Evolutionary conservation across 2,113 vertebrate species (phyloP), one percentile per base, ranked within the genome.

Genomic region (Rhombomys opimus): DNA sequence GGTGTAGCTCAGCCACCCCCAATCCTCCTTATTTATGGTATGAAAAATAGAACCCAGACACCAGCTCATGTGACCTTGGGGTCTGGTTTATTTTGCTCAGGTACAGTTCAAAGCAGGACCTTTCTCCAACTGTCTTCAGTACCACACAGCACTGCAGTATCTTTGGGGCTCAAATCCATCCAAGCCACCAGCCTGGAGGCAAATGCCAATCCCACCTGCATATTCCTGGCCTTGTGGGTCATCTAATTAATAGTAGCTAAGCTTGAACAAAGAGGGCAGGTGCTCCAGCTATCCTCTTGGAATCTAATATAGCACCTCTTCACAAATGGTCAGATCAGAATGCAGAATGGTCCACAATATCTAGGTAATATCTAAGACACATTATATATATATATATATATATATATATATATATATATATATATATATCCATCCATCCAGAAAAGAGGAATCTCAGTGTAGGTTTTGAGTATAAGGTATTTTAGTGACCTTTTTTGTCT

Each of bases 11-110:
- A 3, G 52, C n/a, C 73, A 27, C 59, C n/a, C 22, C n/a, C 52
- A 32, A 27, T 1, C 8, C 57, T n/a, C 23, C 25, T 1, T 15
- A 9, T 3, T 7, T 12, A 54, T 12, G 18, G 30, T 5, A 12
- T 32, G 38, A 80, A 18, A 15, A 9, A n/a, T 68, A 22, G 23
- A 50, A 5, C 30, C 65, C 6, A 15, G 20, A 77, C 50, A 32
- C 3, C 54, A 35, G 50, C n/a, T 9, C 38, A n/a, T 12, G 11
- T 13, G 67, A 73, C 15, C 54, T 73, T 35, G 20, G 1, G 38
- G 32, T 12, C 38, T 54, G 46, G 38, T 3, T 59, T 20, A 35
- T 18, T n/a, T 32, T 5, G 3, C 17, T n/a, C 38, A 27, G 27
- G 13, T 54, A 63, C 30, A 27, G 35, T 38, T 52, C 23, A n/a